Evolutionary conservation across 92 coral and sea anemone genomes (phyloP).

Genomic region (Epizoanthus stellaris): DNA sequence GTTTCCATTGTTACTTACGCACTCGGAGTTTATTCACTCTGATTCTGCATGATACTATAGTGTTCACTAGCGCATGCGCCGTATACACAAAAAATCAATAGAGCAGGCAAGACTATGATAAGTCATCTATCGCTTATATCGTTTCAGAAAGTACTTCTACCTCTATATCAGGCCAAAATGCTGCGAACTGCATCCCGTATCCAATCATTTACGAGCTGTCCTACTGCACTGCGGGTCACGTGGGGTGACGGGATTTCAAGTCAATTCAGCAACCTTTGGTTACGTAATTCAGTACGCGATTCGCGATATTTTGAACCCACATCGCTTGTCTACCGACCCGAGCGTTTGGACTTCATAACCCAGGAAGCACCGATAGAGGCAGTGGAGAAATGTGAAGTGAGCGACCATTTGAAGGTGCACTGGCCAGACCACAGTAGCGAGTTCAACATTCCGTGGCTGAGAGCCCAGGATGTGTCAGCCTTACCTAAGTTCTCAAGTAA

Average conservation of each 20-base stretch:
- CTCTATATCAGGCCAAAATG: neutral
- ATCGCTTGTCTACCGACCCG: neutral
- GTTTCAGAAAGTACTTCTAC: too few relatives aligned
- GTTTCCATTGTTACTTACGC: too few relatives aligned
- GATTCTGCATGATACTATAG: too few relatives aligned
- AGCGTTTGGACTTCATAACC: neutral
- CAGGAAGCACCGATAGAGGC: neutral
- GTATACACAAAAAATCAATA: too few relatives aligned
- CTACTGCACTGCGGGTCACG: neutral
- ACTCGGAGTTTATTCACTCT: too few relatives aligned
- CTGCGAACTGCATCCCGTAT: neutral
- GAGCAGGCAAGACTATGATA: too few relatives aligned
- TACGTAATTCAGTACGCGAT: neutral
- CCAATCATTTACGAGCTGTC: neutral
- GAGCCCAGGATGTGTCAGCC: neutral
- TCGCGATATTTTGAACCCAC: conserved; percentile 3
- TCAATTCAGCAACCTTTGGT: conserved; percentile 1
- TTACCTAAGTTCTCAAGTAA: neutral
- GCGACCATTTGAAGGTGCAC: neutral
- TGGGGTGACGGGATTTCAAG: conserved; percentile 2
- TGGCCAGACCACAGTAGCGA: conserved; percentile 12
- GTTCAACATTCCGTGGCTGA: neutral
- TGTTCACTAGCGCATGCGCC: too few relatives aligned
- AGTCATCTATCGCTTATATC: too few relatives aligned
- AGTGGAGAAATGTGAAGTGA: neutral